A percentile compares a stretch with the other conserved stretches of the same genome.
Conservation (phyloP, 2,888 invertebrate species). For the Lapara coniferarum region DNA sequence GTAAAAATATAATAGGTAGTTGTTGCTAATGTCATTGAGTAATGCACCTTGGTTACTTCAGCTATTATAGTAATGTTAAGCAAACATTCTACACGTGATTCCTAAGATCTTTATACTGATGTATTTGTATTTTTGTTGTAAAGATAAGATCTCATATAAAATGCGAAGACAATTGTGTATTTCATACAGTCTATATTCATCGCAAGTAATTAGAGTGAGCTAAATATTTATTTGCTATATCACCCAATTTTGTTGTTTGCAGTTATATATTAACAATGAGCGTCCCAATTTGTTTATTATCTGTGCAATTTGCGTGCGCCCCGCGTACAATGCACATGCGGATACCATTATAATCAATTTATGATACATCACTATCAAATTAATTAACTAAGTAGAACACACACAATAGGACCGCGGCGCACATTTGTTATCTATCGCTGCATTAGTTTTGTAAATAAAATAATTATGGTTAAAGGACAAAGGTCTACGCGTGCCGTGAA, state of each 20-base stretch:
- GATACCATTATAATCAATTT: slow-evolving; percentile 41
- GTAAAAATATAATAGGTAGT: background rate
- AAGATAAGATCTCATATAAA: slow-evolving; percentile 24
- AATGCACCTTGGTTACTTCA: slow-evolving; percentile 4
- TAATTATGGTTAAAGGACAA: slow-evolving; percentile 73
- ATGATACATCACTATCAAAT: slow-evolving; percentile 61
- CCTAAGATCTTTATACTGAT: slow-evolving; percentile 20
- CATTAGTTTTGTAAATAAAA: slow-evolving; percentile 73
- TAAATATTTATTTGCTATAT: background rate
- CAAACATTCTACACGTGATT: slow-evolving; percentile 14
- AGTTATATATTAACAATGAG: slow-evolving; percentile 24
- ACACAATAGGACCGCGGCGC: slow-evolving; percentile 69
- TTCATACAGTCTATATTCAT: background rate
- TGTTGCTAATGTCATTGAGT: background rate
- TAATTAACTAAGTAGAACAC: slow-evolving; percentile 63
- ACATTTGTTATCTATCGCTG: slow-evolving; percentile 65
- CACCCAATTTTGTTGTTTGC: slow-evolving; percentile 18
- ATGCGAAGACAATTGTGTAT: background rate
- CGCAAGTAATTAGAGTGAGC: background rate
- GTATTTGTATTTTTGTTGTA: slow-evolving; percentile 25
- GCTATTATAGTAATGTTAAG: background rate
- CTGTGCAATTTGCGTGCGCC: slow-evolving; percentile 44
- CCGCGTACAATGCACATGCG: slow-evolving; percentile 37
- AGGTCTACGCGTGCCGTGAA: slow-evolving; percentile 76
- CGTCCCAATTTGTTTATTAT: slow-evolving; percentile 32